These are phyloP conservation scores for Musca domestica DNA, from an alignment of 1,140 invertebrate species.

Conservation along the genomic window DNA sequence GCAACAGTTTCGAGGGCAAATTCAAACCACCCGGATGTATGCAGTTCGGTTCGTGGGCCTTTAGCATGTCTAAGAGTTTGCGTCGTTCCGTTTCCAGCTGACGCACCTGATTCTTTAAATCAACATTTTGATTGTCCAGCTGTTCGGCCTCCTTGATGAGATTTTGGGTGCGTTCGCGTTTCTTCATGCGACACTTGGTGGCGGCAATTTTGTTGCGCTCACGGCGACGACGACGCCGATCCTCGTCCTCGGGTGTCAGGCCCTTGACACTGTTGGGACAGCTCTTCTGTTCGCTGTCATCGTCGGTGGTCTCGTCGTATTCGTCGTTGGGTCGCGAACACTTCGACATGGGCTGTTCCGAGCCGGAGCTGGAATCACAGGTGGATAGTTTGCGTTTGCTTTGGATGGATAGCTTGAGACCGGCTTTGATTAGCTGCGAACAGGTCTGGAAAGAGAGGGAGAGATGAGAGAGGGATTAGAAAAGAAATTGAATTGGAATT, in stretches of 20 bases:
- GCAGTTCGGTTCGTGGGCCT: conserved; percentile 60
- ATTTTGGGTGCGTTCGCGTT: conserved; percentile 83
- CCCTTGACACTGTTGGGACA: conserved; percentile 36
- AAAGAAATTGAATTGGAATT: neutral
- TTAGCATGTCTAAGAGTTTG: conserved; percentile 64
- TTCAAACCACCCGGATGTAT: conserved; percentile 54
- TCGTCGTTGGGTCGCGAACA: conserved; percentile 48
- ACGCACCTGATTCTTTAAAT: conserved; percentile 77
- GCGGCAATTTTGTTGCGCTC: conserved; percentile 94
- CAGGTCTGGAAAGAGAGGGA: conserved; percentile 63
- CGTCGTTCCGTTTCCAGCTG: conserved; percentile 64
- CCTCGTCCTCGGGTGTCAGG: conserved; percentile 88
- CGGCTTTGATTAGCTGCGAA: conserved; percentile 87
- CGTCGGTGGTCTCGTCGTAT: conserved; percentile 45
- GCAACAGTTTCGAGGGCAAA: conserved; percentile 39
- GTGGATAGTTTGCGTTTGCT: conserved; percentile 75
- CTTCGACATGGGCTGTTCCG: conserved; percentile 56
- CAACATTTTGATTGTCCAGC: conserved; percentile 82
- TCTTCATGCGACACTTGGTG: conserved; percentile 92
- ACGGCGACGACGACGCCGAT: conserved; percentile 73
- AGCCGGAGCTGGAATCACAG: conserved; percentile 59
- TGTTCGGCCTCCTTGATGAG: conserved; percentile 84
- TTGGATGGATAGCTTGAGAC: conserved; percentile 84
- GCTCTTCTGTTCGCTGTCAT: conserved; percentile 44
- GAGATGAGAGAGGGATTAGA: neutral